Evolutionary conservation across 2,888 invertebrate species (phyloP).

Genomic region (Harpagoxenus sublaevis): DNA sequence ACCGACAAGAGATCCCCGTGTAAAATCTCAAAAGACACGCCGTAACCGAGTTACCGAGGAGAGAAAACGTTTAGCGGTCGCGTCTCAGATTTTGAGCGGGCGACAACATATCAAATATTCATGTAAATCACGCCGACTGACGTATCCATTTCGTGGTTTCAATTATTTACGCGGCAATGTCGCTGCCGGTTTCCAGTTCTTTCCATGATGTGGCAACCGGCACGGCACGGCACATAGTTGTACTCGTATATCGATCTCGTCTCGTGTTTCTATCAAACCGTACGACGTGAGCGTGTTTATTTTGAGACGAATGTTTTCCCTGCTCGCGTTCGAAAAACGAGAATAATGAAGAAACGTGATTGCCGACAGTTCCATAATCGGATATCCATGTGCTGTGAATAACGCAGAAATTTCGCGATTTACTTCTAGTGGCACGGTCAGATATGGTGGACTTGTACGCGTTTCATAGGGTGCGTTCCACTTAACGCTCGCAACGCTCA

Average conservation of each 20-base stretch:
- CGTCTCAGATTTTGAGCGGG: slow-evolving; percentile 55
- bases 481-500: too few species aligned
- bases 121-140: slow-evolving; percentile 72
- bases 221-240: slow-evolving; percentile 14
- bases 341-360: slow-evolving; percentile 34
- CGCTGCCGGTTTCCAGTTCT: slow-evolving; percentile 49
- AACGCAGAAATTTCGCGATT: slow-evolving; percentile 26
- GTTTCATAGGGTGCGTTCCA: too few species aligned
- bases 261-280: slow-evolving; percentile 54
- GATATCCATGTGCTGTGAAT: slow-evolving; percentile 18
- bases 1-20: neutral
- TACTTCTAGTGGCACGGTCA: neutral
- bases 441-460: neutral
- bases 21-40: slow-evolving; percentile 10
- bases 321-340: slow-evolving; percentile 31
- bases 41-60: neutral
- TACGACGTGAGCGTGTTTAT: slow-evolving; percentile 51
- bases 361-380: slow-evolving; percentile 49
- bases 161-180: slow-evolving; percentile 69
- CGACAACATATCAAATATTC: slow-evolving; percentile 71
- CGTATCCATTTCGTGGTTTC: slow-evolving; percentile 72
- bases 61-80: slow-evolving; percentile 43
- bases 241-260: slow-evolving; percentile 58
- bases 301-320: slow-evolving; percentile 28
- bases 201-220: slow-evolving; percentile 43